phyloP scores from a whole-genome alignment of 2,888 invertebrate species.

The Theretra japonica region DNA sequence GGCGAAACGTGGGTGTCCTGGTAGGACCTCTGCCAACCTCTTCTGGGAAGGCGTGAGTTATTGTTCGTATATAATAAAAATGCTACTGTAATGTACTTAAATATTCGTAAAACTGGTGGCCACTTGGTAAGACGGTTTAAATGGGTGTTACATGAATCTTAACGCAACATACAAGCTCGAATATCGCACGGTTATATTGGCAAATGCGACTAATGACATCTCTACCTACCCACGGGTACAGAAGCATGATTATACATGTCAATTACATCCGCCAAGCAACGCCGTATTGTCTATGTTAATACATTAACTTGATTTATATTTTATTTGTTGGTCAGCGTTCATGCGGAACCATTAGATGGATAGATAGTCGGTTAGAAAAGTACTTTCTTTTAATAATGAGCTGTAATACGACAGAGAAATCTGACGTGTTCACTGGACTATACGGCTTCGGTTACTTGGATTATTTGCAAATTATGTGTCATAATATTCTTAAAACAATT shows the following conservation, averaged over 20 bases:
- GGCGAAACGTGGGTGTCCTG: no score
- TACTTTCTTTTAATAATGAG: conserved; percentile 57
- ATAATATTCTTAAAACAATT: not conserved
- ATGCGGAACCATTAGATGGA: conserved; percentile 42
- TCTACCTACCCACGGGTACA: not conserved
- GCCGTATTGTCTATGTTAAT: conserved; percentile 11
- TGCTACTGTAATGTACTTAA: not conserved
- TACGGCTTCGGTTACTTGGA: not conserved
- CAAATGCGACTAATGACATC: not conserved
- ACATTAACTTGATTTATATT: conserved; percentile 28
- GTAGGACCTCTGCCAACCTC: no score
- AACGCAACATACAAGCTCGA: no score
- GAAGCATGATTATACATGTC: conserved; percentile 2
- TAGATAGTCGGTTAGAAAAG: conserved; percentile 45
- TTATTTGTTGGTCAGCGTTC: conserved; percentile 35
- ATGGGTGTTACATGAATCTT: not conserved
- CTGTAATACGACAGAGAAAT: conserved; percentile 49
- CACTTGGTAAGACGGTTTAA: not conserved
- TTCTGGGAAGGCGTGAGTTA: no score
- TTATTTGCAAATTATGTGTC: not conserved
- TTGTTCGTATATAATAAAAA: no score
- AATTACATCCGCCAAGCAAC: not conserved
- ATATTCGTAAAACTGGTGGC: not conserved
- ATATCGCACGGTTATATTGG: no score
- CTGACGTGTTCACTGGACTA: conserved; percentile 36